phyloP scores from a whole-genome alignment of 2,888 invertebrate genomes.

The Drosophila neutralis region DNA sequence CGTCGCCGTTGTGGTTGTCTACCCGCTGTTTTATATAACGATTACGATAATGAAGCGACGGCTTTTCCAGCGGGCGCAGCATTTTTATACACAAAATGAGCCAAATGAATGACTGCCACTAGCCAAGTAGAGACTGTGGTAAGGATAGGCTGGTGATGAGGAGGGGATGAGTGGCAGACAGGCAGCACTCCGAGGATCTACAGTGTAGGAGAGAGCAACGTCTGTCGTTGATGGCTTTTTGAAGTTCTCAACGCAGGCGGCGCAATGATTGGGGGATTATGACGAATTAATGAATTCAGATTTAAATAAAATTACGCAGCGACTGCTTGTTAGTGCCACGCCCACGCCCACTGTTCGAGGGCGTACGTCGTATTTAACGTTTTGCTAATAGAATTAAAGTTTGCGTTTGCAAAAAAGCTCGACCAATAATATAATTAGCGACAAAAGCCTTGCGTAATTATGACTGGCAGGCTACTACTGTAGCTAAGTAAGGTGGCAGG shows the following conservation, averaged over 20 bases:
- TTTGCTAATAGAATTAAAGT: slow-evolving; percentile 82
- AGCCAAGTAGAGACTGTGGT: slow-evolving; percentile 13
- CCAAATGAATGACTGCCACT: slow-evolving; percentile 71
- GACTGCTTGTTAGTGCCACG: slow-evolving; percentile 68
- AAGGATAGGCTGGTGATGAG: not conserved
- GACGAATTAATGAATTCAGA: slow-evolving; percentile 82
- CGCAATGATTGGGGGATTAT: slow-evolving; percentile 82
- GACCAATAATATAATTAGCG: slow-evolving; percentile 42
- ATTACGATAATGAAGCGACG: slow-evolving; percentile 79
- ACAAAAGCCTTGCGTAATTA: slow-evolving; percentile 56
- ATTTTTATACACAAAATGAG: slow-evolving; percentile 78
- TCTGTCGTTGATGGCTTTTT: slow-evolving; percentile 82
- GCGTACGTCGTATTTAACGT: slow-evolving; percentile 70
- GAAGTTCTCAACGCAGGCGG: slow-evolving; percentile 77
- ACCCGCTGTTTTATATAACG: slow-evolving; percentile 80
- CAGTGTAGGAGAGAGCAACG: slow-evolving; percentile 45
- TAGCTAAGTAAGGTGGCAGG: slow-evolving; percentile 22
- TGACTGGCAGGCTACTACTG: slow-evolving; percentile 63
- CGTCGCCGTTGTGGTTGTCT: slow-evolving; percentile 56
- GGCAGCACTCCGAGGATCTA: slow-evolving; percentile 17
- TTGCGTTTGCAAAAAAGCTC: slow-evolving; percentile 52
- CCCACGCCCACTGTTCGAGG: slow-evolving; percentile 37
- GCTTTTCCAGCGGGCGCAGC: slow-evolving; percentile 74
- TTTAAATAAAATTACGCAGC: slow-evolving; percentile 79
- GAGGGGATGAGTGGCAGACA: not conserved